Base-by-base conservation (phyloP, 2,888 invertebrate genomes). In the Caenorhabditis doughertyi region DNA sequence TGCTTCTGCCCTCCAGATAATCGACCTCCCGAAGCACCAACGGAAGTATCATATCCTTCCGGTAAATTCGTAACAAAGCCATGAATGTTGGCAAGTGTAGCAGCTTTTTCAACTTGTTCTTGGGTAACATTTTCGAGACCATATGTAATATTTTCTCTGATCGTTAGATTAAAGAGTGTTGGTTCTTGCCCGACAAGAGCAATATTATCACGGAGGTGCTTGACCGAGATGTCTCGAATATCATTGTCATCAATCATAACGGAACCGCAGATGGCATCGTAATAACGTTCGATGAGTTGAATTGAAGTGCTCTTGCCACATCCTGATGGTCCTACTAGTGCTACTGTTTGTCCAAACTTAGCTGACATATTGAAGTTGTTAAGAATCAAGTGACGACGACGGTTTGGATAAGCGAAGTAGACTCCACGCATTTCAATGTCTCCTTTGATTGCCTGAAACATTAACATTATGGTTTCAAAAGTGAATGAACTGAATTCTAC, bases 351-450 rank as follows among this genome's bases (percentile, higher is more conserved):
- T 9, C 92, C 92, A 39, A 79, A 83, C 27, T 83, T 83, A 23
- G 81, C 85, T 0, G 77, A 73, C 73, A 85, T 74, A 25, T 72
- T 77, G 53, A 92, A 87, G 71, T 79, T 81, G 42, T 84, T 74
- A 13, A 89, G 68, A 7, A 89, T 72, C 16, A 84, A 94, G 82
- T 95, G 79, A 42, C 83, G 95, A 44, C 94, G 94, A 16, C 96
- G 94, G 0, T 95, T 95, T 1, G 96, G 96, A 92, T 96, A 96
- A 62, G 94, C 94, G 93, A 96, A 96, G 94, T 92, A 96, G 0
- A 96, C 94, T 27, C 94, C 93, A 70, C 94, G 93, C 84, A 95
- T 95, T 39, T 94, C 93, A 0, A 96, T 94, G 89, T 94, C 94
- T 9, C 96, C 96, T n/a, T 70, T 71, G 51, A 89, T 76, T 2